Evolutionary conservation across 2,113 vertebrate species (phyloP).

Genomic region (Rhinoderma darwinii): DNA sequence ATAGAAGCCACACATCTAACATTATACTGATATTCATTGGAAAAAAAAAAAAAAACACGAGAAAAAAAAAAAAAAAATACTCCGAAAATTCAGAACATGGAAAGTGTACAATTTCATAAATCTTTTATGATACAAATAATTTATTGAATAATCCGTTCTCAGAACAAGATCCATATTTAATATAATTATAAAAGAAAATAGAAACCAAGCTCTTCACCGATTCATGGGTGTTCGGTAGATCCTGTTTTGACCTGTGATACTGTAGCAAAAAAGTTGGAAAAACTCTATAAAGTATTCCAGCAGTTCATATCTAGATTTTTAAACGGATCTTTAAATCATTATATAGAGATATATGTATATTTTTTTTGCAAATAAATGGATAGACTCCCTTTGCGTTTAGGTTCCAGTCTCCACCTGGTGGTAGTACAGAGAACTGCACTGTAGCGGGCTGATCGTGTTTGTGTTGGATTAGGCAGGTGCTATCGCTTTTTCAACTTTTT

Average conservation of each 20-base stretch:
- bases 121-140: constrained; percentile 22
- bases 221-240: background rate
- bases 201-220: background rate
- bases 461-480: constrained; percentile 40
- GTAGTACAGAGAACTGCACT: background rate
- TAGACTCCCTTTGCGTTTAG: background rate
- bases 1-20: background rate
- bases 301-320: background rate
- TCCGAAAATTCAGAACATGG: background rate
- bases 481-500: constrained; percentile 77
- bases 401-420: constrained; percentile 5
- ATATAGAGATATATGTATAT: background rate
- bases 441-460: background rate
- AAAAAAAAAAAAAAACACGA: no score
- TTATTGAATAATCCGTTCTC: constrained; percentile 23
- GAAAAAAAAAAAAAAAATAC: no score
- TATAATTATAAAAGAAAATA: constrained; percentile 29
- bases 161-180: constrained; percentile 25
- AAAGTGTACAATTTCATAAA: background rate
- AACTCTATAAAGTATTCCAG: constrained; percentile 1
- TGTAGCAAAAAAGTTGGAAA: constrained; percentile 41
- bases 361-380: background rate
- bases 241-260: background rate
- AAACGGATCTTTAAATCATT: background rate
- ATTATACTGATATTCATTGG: background rate